Evolutionary conservation across 2,888 invertebrate species (phyloP), one percentile per base, ranked within the genome.

Genomic region (Napeogenes inachia): DNA sequence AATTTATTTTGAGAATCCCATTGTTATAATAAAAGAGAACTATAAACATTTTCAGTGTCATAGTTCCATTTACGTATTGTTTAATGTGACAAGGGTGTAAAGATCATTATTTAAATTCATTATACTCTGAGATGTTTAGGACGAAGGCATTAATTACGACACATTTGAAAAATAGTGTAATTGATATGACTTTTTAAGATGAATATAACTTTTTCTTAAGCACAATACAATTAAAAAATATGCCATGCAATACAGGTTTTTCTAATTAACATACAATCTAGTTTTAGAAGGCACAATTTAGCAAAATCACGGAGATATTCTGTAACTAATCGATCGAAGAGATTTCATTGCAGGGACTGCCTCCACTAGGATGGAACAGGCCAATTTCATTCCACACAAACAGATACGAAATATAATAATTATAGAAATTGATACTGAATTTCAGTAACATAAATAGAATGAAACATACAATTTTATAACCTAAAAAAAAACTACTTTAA

Each of bases 31-130:
- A 59, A 64, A 57, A 57, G 56, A 61, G 60, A 60, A 66, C 62
- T 65, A 60, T 66, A 74, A 75, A 80, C 81, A 76, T 79, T 76
- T 77, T 75, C 62, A 78, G 77, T 77, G 76, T 76, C 75, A 79
- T 75, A 78, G 76, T 76, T 75, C 63, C 70, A 72, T 78, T 76
- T 72, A 68, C 73, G 75, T 60, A 65, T 73, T 72, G 68, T 63
- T 66, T 69, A 65, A 50, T 68, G 65, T 73, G 73, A 73, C 64
- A 68, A 72, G 71, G 73, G 73, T 74, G 60, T 62, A 55, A 62
- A 57, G 66, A 70, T 62, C 58, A 66, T 69, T 66, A 68, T 64
- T 68, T 68, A 62, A 66, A 68, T 68, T 62, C 59, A 60, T 68
- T 57, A 61, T 60, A 56, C 61, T 59, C 59, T 38, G 56, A 53